A percentile compares a stretch with the other conserved stretches of the same genome.
phyloP scores from a whole-genome alignment of 2,113 vertebrate genomes.

The Campylomormyrus numenius region DNA sequence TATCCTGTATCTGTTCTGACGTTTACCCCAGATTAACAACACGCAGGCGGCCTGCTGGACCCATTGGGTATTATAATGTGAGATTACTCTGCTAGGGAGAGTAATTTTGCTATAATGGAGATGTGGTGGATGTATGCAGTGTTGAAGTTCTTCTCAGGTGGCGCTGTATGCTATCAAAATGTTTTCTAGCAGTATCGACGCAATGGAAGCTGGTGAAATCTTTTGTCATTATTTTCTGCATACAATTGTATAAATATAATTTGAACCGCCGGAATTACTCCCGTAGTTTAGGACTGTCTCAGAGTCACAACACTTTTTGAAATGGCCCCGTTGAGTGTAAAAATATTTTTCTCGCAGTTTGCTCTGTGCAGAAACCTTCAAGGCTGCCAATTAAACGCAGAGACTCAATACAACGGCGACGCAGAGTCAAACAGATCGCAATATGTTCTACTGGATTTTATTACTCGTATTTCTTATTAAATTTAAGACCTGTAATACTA shows the following conservation, averaged over 20 bases:
- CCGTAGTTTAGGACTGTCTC: not conserved
- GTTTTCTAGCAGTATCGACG: not conserved
- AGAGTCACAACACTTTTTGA: not conserved
- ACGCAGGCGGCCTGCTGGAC: not conserved
- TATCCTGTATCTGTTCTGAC: not conserved
- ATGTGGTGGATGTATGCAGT: not conserved
- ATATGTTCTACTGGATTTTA: slow-evolving; percentile 37
- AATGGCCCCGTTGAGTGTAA: not conserved
- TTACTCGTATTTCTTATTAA: slow-evolving; percentile 35
- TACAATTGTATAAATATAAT: not conserved
- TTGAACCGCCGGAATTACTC: not conserved
- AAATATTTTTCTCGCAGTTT: not conserved
- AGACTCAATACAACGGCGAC: slow-evolving; percentile 23
- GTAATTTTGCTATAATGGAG: not conserved
- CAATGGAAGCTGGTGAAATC: not conserved
- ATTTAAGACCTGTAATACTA: slow-evolving; percentile 34
- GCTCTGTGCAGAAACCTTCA: not conserved
- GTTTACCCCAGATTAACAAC: not conserved
- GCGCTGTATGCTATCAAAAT: not conserved
- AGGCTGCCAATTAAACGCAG: slow-evolving; percentile 9
- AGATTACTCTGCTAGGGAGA: not conserved
- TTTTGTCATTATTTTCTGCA: not conserved
- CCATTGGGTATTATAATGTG: not conserved
- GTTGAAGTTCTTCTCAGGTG: not conserved
- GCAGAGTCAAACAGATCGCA: slow-evolving; percentile 17